Percentiles rank a stretch among this genome's conserved stretches.
phyloP scores from a whole-genome alignment of 2,113 vertebrate genomes.

The Pyrgilauda ruficollis region DNA sequence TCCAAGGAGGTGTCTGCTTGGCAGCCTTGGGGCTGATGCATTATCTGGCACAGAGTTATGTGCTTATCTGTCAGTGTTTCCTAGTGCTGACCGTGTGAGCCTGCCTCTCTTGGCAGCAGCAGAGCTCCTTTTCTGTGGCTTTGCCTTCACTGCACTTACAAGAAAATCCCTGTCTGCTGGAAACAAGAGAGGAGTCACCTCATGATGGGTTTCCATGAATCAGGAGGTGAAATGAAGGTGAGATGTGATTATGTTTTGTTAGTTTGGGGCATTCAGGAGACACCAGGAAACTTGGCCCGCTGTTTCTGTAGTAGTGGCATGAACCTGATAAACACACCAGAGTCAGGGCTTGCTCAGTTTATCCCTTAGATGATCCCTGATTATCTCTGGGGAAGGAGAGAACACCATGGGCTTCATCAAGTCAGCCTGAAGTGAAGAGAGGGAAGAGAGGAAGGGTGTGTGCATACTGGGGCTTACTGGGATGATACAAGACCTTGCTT shows the following conservation, averaged over 20 bases:
- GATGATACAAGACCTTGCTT: neutral
- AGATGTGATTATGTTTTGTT: neutral
- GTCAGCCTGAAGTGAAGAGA: neutral
- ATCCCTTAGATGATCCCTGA: neutral
- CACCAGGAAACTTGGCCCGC: neutral
- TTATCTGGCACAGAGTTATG: neutral
- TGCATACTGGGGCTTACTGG: neutral
- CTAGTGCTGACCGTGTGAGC: neutral
- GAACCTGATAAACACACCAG: neutral
- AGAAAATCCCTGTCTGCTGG: neutral
- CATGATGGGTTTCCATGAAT: neutral
- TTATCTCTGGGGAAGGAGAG: neutral
- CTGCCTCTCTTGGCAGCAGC: neutral
- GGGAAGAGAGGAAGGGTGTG: neutral
- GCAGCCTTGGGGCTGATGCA: constrained; percentile 3
- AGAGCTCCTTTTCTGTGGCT: neutral
- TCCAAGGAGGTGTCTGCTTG: constrained; percentile 34
- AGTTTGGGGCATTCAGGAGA: neutral
- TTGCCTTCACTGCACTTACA: neutral
- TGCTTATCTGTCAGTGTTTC: constrained; percentile 17
- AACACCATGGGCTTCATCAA: neutral
- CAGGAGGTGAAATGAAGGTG: neutral
- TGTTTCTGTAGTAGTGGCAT: neutral
- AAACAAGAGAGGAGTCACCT: neutral
- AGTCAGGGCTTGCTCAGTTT: neutral